These are phyloP conservation scores for Stictonetta naevosa DNA, from an alignment of 2,113 vertebrate genomes.

Conservation along the genomic window DNA sequence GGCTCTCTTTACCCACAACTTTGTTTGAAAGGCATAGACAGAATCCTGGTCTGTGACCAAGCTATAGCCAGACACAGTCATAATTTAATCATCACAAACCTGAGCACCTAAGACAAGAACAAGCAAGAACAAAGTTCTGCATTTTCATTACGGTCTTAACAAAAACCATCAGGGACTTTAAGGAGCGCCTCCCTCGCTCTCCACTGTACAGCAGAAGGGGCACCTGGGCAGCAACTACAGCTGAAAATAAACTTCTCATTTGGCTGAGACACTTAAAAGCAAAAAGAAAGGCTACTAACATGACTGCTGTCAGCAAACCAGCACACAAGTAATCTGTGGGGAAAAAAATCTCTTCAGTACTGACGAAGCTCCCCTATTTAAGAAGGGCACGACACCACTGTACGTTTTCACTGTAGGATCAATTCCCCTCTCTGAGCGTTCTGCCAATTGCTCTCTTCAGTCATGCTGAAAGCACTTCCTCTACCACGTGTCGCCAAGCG, in stretches of 20 bases:
- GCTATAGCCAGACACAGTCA: background rate
- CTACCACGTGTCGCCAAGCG: rapidly evolving
- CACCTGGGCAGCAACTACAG: background rate
- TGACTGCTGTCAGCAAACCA: background rate
- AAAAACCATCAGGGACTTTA: background rate
- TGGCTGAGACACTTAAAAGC: background rate
- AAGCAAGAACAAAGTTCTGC: background rate
- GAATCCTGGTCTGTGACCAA: background rate
- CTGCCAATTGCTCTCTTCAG: background rate
- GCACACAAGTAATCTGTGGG: background rate
- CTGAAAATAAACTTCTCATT: background rate
- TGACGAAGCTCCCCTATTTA: background rate
- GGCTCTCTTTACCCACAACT: background rate
- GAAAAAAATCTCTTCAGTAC: background rate
- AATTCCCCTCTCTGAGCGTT: background rate
- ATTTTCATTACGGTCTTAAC: background rate
- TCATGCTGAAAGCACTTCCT: background rate
- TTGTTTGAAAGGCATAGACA: background rate
- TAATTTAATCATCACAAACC: background rate
- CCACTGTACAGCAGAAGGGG: background rate
- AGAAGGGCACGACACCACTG: background rate
- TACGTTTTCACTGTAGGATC: background rate
- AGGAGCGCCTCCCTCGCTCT: background rate
- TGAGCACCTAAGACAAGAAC: background rate
- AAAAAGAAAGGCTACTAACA: background rate